Evolutionary conservation across 2,797 vertebrate species (phyloP).

Genomic region (Anableps anableps): DNA sequence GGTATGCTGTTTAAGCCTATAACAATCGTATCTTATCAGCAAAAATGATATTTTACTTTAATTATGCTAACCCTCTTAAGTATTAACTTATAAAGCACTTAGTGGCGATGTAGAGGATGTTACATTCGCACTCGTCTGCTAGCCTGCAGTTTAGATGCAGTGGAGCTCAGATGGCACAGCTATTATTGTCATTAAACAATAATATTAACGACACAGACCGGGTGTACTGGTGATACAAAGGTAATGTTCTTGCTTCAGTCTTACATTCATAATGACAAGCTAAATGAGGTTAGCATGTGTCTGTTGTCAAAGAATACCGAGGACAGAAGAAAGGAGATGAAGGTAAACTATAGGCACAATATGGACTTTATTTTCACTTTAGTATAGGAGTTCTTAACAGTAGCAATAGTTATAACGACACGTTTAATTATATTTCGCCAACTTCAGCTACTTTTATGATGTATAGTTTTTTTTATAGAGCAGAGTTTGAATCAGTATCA

Average conservation of each 20-base stretch:
- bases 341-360: neutral
- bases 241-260: neutral
- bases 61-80: neutral
- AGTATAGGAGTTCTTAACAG: neutral
- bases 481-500: neutral
- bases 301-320: neutral
- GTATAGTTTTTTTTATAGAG: neutral
- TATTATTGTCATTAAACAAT: neutral
- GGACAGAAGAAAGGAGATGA: neutral
- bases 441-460: neutral
- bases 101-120: neutral
- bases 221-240: neutral
- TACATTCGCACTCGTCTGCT: constrained; percentile 30
- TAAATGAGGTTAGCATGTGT: constrained; percentile 26
- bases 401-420: neutral
- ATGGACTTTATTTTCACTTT: too few species aligned
- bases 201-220: neutral
- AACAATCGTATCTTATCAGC: neutral
- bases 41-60: neutral
- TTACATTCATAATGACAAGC: neutral
- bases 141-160: constrained; percentile 15
- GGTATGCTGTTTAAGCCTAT: neutral
- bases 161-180: neutral
- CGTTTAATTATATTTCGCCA: too few species aligned
- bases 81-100: constrained; percentile 9